phyloP scores from a whole-genome alignment of 2,113 vertebrate genomes.

The Tretioscincus oriximinensis region DNA sequence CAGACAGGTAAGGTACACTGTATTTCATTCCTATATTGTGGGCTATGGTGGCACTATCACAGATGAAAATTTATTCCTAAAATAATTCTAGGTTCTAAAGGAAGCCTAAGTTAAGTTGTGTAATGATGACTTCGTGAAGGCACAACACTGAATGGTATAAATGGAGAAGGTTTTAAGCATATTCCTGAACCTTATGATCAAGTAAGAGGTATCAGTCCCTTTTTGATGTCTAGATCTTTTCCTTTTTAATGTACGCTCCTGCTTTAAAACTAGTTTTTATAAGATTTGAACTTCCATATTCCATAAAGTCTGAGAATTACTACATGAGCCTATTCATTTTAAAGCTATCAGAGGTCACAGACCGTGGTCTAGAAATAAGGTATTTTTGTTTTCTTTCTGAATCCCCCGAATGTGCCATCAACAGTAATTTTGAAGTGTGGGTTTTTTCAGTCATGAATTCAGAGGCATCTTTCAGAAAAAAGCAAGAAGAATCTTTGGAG shows the following conservation, averaged over 20 bases:
- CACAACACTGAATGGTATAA: not conserved
- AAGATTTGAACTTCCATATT: not conserved
- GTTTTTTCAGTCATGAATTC: not conserved
- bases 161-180: not conserved
- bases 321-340: not conserved
- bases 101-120: not conserved
- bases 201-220: not conserved
- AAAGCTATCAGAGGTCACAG: not conserved
- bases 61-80: no score
- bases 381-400: not conserved
- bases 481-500: slow-evolving; percentile 42
- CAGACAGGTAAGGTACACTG: no score
- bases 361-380: not conserved
- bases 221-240: not conserved
- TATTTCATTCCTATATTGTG: no score
- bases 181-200: not conserved
- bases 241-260: not conserved
- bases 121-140: not conserved
- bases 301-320: not conserved
- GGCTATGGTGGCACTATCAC: no score
- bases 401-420: not conserved
- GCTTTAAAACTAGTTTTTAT: not conserved
- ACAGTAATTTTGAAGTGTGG: not conserved
- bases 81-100: not conserved
- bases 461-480: slow-evolving; percentile 29